Base-by-base conservation (phyloP, 2,113 vertebrate species). In the Amphiprion ocellaris region DNA sequence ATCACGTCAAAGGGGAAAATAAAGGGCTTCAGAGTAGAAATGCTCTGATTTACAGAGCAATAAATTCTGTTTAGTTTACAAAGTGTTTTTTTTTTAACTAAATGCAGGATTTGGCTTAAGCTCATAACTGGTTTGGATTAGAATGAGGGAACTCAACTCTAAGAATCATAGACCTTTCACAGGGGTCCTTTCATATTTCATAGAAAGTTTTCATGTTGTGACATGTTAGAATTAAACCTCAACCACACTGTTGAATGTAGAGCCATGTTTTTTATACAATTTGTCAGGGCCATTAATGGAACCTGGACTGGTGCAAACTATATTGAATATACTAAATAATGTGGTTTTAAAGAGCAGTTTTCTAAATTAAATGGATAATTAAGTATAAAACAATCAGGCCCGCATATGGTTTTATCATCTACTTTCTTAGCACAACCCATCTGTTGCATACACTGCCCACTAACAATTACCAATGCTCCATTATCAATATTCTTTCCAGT, bases 1-100 rank as follows among this genome's bases (percentile, higher is more conserved):
- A 75, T 58, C 50, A 62, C 0, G 10, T 75, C 23, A 74, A 82
- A 63, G n/a, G 12, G n/a, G 52, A 75, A 69, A 75, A 79, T 24
- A 54, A 74, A 44, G 47, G 6, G 0, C 39, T 63, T 60, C 47
- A 77, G 41, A 53, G 19, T 56, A 65, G 17, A 44, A 66, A 66
- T 68, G n/a, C 64, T 41, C 9, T 23, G n/a, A 56, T 74, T 80
- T 67, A 72, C 19, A 1, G 0, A 83, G 58, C 28, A 30, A 75
- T 65, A 69, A 74, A 77, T 68, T 16, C 7, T 74, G 58, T 52
- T 75, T 39, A 50, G 46, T 74, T 81, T 68, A 33, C 4, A 66
- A 54, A 5, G 0, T 63, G 11, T 53, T 71, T 77, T 26, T 26
- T 21, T 15, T 63, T 74, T 59, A 71, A 59, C 47, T 63, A 41